phyloP scores from a whole-genome alignment of 2,888 invertebrate genomes.

The Rambutsinella grinnellia region DNA sequence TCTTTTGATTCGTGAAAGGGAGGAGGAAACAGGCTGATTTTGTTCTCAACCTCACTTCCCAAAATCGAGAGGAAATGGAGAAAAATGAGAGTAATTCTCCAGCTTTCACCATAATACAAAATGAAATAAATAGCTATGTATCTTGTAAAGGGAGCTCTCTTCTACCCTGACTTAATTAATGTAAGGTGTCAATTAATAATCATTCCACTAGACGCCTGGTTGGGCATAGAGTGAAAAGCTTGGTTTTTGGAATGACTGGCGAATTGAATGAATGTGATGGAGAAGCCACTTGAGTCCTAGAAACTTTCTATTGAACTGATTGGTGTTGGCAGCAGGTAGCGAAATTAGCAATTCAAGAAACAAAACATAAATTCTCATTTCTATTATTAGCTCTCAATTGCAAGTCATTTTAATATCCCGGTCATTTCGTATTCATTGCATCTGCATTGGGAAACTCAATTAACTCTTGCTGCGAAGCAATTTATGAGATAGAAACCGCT shows the following conservation, averaged over 20 bases:
- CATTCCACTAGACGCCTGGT: conserved; percentile 21
- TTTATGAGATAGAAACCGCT: neutral
- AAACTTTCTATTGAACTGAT: too few species aligned
- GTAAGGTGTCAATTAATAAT: conserved; percentile 35
- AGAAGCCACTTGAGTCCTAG: neutral
- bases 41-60: too few species aligned
- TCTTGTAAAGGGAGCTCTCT: too few species aligned
- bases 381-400: too few species aligned
- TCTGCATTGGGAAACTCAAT: too few species aligned
- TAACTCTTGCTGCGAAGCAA: neutral
- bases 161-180: conserved; percentile 26
- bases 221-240: neutral
- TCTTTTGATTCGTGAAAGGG: neutral
- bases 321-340: too few species aligned
- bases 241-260: neutral
- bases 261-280: neutral
- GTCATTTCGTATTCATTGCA: too few species aligned
- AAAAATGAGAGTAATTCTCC: neutral
- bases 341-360: too few species aligned
- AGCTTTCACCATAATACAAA: neutral
- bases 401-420: too few species aligned
- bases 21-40: neutral
- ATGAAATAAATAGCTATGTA: neutral
- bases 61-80: neutral
- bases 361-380: too few species aligned